Percentiles rank a stretch among this genome's conserved stretches.
Evolutionary conservation across 2,113 vertebrate genomes (phyloP).

Genomic region (Dipodomys merriami): DNA sequence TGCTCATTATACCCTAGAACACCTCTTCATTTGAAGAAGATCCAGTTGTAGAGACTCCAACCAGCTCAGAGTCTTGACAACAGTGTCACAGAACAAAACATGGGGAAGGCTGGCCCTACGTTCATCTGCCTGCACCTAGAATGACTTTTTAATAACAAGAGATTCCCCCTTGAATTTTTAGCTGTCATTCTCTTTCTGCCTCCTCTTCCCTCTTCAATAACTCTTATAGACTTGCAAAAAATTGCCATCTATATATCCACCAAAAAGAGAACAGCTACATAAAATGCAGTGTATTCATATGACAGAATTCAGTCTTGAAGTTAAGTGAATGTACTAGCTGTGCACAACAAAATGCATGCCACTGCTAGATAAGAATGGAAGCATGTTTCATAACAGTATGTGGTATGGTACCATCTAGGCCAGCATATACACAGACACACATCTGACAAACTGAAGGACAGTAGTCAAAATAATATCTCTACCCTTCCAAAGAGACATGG

Average conservation of each 20-base stretch:
- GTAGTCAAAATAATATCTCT: neutral
- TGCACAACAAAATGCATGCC: neutral
- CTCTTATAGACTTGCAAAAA: slow-evolving; percentile 5
- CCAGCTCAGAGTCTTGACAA: too few relatives aligned
- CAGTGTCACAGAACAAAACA: too few relatives aligned
- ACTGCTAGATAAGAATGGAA: neutral
- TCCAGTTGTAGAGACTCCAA: too few relatives aligned
- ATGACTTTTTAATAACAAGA: too few relatives aligned
- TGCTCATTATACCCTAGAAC: too few relatives aligned
- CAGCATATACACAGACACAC: neutral
- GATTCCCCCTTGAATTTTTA: too few relatives aligned
- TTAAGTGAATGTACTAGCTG: neutral
- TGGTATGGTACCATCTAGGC: neutral
- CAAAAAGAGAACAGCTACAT: neutral
- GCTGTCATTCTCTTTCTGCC: too few relatives aligned
- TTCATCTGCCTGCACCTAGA: too few relatives aligned
- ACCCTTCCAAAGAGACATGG: neutral
- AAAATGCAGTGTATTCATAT: slow-evolving; percentile 10
- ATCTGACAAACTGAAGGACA: neutral
- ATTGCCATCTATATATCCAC: neutral
- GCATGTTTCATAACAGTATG: neutral
- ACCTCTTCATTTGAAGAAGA: too few relatives aligned
- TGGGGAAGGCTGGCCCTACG: too few relatives aligned
- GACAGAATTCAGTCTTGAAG: neutral
- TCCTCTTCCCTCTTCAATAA: too few relatives aligned